Base-by-base conservation (phyloP, 1,140 invertebrate species). In the Drosophila pseudoobscura region DNA sequence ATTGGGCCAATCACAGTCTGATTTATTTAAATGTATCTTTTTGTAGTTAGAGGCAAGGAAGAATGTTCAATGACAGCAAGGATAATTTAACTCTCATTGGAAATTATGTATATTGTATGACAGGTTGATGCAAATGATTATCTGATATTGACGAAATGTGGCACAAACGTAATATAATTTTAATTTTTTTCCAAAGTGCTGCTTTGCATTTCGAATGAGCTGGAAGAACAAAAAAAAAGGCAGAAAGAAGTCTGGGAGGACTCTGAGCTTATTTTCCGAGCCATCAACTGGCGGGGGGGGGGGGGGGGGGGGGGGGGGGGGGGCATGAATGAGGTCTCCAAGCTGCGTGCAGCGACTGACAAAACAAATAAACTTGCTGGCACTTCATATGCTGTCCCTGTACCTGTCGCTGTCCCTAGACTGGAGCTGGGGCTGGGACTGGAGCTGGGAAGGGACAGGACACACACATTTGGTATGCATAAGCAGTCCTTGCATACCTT, bases 401-500 rank as follows among this genome's bases (percentile, higher is more conserved):
- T 31, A 35, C 7, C 15, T 8, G 39, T 24, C 31, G 7, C 15
- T 8, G 22, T 24, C 31, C 44, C 7, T 65, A 29, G 7, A 29
- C 20, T 50, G 17, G 24, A 5, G 13, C 3, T 17, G 11, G 22
- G 22, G 26, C 6, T 47, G 13, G 24, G 4, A 0, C 20, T 20
- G 24, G 24, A 24, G 20, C 20, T 20, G 39, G 35, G 17, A 52
- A 9, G 9, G 45, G n/a, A 47, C 20, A 31, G 17, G 31, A 39
- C 55, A 66, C 75, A 70, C 75, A 75, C 64, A 88, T 88, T 88
- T 88, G 78, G 83, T 89, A 88, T 88, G 83, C 83, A 83, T 88
- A 89, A 79, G 78, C 72, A 88, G 83, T 49, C 70, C 58, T 69
- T 61, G 80, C 71, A 75, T 69, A 79, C 80, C 78, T 87, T 58